Conservation (phyloP, 1,140 invertebrate species). For the Eumeta japonica region DNA sequence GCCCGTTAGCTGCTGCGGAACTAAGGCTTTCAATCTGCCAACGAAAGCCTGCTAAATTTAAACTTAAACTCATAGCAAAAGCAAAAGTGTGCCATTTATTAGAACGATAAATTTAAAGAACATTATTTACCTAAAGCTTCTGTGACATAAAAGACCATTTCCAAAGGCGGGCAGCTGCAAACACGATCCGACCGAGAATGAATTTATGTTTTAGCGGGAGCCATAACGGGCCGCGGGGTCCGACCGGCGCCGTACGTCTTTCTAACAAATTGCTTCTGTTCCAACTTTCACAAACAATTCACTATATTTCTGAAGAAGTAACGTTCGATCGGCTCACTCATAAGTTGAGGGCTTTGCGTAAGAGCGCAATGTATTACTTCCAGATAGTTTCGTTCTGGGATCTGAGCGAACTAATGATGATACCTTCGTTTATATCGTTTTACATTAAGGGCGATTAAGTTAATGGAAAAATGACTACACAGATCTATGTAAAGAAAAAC, state of each 20-base stretch:
- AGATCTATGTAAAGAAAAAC: too few relatives aligned
- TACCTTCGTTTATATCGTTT: too few relatives aligned
- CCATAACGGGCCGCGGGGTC: constrained; percentile 1
- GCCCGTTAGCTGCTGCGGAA: too few relatives aligned
- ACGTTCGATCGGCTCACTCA: too few relatives aligned
- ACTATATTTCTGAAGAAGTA: neutral
- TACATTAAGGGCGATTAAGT: too few relatives aligned
- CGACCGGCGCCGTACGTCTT: neutral
- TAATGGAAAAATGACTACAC: too few relatives aligned
- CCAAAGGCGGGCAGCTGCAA: neutral
- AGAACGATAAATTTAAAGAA: constrained; percentile 4
- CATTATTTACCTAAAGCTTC: constrained; percentile 3
- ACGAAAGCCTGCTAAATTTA: too few relatives aligned
- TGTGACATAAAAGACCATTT: constrained; percentile 1
- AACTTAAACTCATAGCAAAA: constrained; percentile 1
- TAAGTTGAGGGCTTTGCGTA: too few relatives aligned
- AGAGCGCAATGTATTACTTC: too few relatives aligned
- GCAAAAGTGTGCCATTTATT: constrained; percentile 2
- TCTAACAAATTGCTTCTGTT: constrained; percentile 4
- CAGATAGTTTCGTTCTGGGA: too few relatives aligned
- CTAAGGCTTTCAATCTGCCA: too few relatives aligned
- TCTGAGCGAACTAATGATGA: too few relatives aligned
- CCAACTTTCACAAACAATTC: constrained; percentile 1
- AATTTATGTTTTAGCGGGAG: constrained; percentile 2
- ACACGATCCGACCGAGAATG: constrained; percentile 2